phyloP scores from a whole-genome alignment of 37 sponge, comb jelly and placozoan species.

The Tethya wilhelma region DNA sequence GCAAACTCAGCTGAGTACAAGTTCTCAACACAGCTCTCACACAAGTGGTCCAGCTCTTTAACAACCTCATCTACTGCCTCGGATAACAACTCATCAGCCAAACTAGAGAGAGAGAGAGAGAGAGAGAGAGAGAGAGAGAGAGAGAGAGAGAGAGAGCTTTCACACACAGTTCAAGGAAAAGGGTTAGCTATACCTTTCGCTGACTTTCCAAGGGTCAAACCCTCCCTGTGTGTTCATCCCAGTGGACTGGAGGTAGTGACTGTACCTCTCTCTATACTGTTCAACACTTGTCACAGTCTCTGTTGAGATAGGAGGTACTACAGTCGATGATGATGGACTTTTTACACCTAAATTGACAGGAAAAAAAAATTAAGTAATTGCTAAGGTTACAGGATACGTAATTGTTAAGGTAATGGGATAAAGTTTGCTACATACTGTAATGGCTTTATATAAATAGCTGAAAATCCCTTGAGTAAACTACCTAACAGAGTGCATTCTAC shows the following conservation, averaged over 20 bases:
- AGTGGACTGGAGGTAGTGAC: slow-evolving; percentile 25
- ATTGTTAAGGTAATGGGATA: too few species aligned
- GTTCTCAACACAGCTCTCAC: slow-evolving; percentile 32
- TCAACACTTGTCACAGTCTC: neutral
- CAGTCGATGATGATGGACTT: neutral
- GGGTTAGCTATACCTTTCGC: slow-evolving; percentile 21
- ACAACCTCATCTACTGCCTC: slow-evolving; percentile 36
- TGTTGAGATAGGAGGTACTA: neutral
- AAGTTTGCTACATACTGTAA: too few species aligned
- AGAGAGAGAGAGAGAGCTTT: neutral
- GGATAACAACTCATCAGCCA: slow-evolving; percentile 46
- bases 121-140: neutral
- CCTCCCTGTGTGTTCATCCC: slow-evolving; percentile 8
- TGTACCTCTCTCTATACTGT: neutral
- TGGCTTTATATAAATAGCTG: too few species aligned
- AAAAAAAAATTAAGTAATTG: too few species aligned
- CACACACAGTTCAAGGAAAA: neutral
- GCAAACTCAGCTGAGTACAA: slow-evolving; percentile 43
- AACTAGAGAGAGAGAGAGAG: slow-evolving; percentile 1
- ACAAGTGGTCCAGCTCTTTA: slow-evolving; percentile 26
- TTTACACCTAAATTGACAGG: neutral
- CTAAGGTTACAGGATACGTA: too few species aligned
- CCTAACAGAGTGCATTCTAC: too few species aligned
- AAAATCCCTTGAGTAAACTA: too few species aligned
- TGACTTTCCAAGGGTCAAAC: slow-evolving; percentile 38